Conservation (phyloP, 2,888 invertebrate genomes). For the Carterocephalus palaemon region DNA sequence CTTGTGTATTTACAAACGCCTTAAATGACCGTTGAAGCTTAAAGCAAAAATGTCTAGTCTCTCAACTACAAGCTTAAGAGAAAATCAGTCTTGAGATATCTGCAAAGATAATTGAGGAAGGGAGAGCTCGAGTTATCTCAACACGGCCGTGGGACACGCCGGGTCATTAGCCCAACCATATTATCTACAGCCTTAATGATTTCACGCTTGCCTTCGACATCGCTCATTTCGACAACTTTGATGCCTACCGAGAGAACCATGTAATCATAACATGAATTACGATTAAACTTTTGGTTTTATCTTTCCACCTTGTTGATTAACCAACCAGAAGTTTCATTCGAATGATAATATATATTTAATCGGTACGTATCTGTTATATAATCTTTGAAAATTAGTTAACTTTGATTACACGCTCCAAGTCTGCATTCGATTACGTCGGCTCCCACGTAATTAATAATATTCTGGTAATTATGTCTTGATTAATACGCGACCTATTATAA, state of each 20-base stretch:
- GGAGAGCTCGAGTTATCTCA: conserved; percentile 39
- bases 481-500: conserved; percentile 14
- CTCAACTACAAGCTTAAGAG: conserved; percentile 16
- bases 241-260: conserved; percentile 43
- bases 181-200: conserved; percentile 66
- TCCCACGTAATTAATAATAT: conserved; percentile 23
- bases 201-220: conserved; percentile 58
- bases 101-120: conserved; percentile 26
- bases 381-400: conserved; percentile 51
- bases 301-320: conserved; percentile 56
- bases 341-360: conserved; percentile 54
- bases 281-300: conserved; percentile 65
- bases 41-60: too few relatives aligned
- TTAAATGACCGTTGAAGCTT: too few relatives aligned
- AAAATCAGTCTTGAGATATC: conserved; percentile 17
- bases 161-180: conserved; percentile 63
- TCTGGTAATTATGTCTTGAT: conserved; percentile 23
- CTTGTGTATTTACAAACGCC: too few relatives aligned
- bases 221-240: conserved; percentile 44
- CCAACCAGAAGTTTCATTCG: conserved; percentile 49
- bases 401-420: conserved; percentile 44
- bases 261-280: conserved; percentile 62
- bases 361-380: conserved; percentile 51
- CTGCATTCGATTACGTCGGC: conserved; percentile 32
- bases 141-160: conserved; percentile 41